These are phyloP conservation scores for Spatula versicolor DNA, from an alignment of 2,797 vertebrate genomes.

Conservation along the genomic window DNA sequence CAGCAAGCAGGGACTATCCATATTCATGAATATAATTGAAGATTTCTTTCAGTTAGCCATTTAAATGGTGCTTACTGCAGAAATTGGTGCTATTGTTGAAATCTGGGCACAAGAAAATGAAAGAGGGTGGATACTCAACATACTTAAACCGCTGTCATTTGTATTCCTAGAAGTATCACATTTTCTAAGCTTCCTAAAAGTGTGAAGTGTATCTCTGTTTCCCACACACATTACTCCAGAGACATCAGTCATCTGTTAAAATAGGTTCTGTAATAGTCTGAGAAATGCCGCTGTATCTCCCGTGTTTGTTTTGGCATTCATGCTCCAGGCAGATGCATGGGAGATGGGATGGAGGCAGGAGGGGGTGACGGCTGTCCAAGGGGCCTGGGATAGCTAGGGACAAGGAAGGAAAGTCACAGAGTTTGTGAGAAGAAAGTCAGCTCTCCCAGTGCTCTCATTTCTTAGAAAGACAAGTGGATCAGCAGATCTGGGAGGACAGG, in stretches of 20 bases:
- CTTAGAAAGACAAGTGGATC: neutral
- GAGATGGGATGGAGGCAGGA: neutral
- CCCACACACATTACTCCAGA: conserved; percentile 11
- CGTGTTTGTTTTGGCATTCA: neutral
- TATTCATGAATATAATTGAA: neutral
- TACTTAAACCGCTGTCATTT: conserved; percentile 1
- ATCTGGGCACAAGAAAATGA: neutral
- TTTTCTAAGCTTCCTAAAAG: conserved; percentile 47
- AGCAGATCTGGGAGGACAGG: neutral
- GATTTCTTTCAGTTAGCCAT: conserved; percentile 3
- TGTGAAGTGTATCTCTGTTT: conserved; percentile 48
- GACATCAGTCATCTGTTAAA: conserved; percentile 32
- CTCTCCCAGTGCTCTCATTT: neutral
- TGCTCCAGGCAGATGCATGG: neutral
- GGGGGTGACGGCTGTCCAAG: neutral
- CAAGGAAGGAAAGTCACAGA: neutral
- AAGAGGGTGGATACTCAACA: neutral
- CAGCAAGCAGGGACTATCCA: neutral
- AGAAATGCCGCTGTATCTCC: neutral
- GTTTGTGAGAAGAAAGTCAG: neutral
- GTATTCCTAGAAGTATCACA: conserved; percentile 52
- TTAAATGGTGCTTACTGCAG: neutral
- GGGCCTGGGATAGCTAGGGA: neutral
- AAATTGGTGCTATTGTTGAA: neutral
- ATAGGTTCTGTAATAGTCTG: neutral